Base-by-base conservation (phyloP, 1,140 invertebrate species). In the Agraylea sexmaculata region DNA sequence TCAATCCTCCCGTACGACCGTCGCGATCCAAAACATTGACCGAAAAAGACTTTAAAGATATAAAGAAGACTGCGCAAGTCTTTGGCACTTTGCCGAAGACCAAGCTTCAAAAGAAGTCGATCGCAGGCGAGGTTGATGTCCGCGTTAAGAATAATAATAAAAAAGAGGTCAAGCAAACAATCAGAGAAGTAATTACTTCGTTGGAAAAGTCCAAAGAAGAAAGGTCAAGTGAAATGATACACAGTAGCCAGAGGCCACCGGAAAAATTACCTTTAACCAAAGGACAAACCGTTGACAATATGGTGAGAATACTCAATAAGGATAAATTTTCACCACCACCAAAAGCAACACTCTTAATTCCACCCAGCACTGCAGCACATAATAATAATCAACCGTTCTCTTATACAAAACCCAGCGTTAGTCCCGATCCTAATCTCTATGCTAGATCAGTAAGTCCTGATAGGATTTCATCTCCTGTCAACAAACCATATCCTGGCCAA, bases 361-460 rank as follows among this genome's bases (percentile, higher is more conserved):
- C 77, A 7, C 57, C 70, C 36, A 60, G 63, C 1, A 71, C 70
- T 38, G 72, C 73, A 21, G 66, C 71, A 8, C 77, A 78, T 49
- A 82, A 83, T 52, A 73, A 75, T 47, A 84, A 81, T 50, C 70
- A 78, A 52, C 79, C 80, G 7, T 83, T 84, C 55, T 83, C 79
- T 1, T 84, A 84, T 46, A 80, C 76, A 0, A 66, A 70, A 47
- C 71, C 73, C 2, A 73, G 71, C 46, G 51, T 64, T 13, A 68
- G 63, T 52, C 66, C 64, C 27, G 64, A 68, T 51, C 64, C 64
- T 8, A 66, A 66, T 51, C 40, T 68, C 19, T 65, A 67, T 50
- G 51, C 57, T 11, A 62, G 64, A 46, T 60, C 58, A 34, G 53
- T 54, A 19, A 68, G 60, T 55, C 59, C 60, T 19, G 59, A 63